Evolutionary conservation across 2,113 vertebrate genomes (phyloP).

Genomic region (Eurystomus gularis): DNA sequence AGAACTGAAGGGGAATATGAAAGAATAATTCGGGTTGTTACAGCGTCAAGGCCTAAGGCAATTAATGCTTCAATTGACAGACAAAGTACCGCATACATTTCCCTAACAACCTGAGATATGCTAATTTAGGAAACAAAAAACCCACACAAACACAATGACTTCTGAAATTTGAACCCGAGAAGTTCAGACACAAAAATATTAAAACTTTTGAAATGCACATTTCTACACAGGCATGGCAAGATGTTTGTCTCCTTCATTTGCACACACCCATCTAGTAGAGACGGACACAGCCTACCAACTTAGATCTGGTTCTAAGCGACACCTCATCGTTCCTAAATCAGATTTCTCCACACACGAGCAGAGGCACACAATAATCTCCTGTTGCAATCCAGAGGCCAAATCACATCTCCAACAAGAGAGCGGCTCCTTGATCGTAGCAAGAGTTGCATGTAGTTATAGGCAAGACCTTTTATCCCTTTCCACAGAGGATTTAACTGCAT

Average conservation of each 20-base stretch:
- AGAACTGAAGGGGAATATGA: not conserved
- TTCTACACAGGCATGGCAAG: not conserved
- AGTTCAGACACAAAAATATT: not conserved
- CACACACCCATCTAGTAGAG: not conserved
- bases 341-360: not conserved
- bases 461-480: not conserved
- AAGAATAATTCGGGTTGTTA: constrained; percentile 10
- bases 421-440: not conserved
- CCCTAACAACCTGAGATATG: constrained; percentile 28
- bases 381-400: not conserved
- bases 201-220: not conserved
- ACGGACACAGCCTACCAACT: not conserved
- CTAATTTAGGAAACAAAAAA: not conserved
- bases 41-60: not conserved
- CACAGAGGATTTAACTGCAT: not conserved
- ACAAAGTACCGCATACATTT: not conserved
- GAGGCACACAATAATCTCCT: not conserved
- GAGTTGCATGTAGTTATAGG: not conserved
- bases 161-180: not conserved
- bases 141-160: not conserved
- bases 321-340: not conserved
- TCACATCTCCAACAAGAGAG: not conserved
- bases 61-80: constrained; percentile 15
- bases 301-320: not conserved
- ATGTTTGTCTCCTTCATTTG: not conserved